A percentile compares a stretch with the other conserved stretches of the same genome.
These are phyloP conservation scores for Falcaria lacertinaria DNA, from an alignment of 2,888 invertebrate genomes.

Conservation along the genomic window DNA sequence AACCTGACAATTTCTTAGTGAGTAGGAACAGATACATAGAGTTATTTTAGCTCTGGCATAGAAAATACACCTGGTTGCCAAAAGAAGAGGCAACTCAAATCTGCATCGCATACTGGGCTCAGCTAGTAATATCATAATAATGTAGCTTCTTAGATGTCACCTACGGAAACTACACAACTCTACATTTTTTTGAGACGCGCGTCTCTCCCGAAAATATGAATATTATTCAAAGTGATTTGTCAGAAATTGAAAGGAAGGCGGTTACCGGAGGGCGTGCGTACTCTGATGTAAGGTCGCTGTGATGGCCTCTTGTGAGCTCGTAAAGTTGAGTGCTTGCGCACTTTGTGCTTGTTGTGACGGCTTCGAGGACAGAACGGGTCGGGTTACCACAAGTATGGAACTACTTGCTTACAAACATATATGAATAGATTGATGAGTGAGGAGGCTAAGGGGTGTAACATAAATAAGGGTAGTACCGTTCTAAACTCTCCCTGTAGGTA, in stretches of 20 bases:
- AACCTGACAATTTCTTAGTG: no score
- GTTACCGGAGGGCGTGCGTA: conserved; percentile 11
- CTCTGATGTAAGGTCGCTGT: not conserved
- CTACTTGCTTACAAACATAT: no score
- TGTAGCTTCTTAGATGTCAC: conserved; percentile 2
- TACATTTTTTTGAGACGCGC: not conserved
- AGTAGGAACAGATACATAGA: no score
- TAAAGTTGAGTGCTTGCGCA: not conserved
- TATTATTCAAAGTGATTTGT: conserved; percentile 66
- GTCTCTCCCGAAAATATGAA: conserved; percentile 43
- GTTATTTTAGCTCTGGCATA: no score
- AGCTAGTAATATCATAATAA: conserved; percentile 4
- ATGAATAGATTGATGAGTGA: no score
- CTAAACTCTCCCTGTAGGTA: no score
- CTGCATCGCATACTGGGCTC: no score
- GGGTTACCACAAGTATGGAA: no score
- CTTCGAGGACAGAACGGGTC: not conserved
- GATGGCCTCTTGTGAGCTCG: not conserved
- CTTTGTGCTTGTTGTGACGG: not conserved
- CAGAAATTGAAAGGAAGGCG: conserved; percentile 50
- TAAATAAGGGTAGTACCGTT: no score
- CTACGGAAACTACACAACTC: not conserved
- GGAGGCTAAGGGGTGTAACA: no score
- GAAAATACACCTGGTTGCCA: no score
- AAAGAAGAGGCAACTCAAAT: no score